Base-by-base conservation (phyloP, 1,140 invertebrate genomes). In the Listronotus oregonensis region DNA sequence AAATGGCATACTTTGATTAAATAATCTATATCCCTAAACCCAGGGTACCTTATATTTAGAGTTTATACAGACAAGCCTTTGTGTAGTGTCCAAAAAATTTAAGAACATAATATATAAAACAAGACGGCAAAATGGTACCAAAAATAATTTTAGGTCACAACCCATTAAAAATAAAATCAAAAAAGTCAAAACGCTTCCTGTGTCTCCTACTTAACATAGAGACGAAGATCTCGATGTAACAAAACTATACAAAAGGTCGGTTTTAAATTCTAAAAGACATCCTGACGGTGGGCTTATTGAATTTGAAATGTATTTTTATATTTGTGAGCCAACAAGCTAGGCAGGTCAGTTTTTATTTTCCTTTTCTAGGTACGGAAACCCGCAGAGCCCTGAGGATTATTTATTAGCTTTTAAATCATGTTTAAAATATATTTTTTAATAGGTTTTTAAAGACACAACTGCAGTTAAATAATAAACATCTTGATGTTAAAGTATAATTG, bases 231-330 rank as follows among this genome's bases (percentile, higher is more conserved):
- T 46, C 43, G 5, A n/a, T 46, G 12, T 46, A n/a, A n/a, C n/a
- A 46, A 21, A 31, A 50, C 17, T 21, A 31, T 6, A 50, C 17
- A 21, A 50, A 50, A 50, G 47, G 5, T 10, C 47, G 11, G 15
- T 21, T 47, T 50, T 27, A 31, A 50, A 50, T 50, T 50, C 21
- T 50, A 17, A 50, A 50, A 50, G 47, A 50, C 47, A 21, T 18
- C 47, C n/a, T 50, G 47, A 31, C 43, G n/a, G 43, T 8, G 12
- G 27, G 47, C 27, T 50, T 50, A 50, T 50, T 50, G 47, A 50
- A 50, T 50, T 50, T 50, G 9, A 50, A 50, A 31, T 50, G 15
- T 50, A 50, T 50, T 50, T 27, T 21, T 50, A 31, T 7, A 27
- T 31, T 2, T 46, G 7, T 17, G 43, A 37, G 11, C 34, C 34